A percentile compares a stretch with the other conserved stretches of the same genome.
These are phyloP conservation scores for Axinella damicornis DNA, from an alignment of 37 sponge, comb jelly and placozoan genomes.

Conservation along the genomic window DNA sequence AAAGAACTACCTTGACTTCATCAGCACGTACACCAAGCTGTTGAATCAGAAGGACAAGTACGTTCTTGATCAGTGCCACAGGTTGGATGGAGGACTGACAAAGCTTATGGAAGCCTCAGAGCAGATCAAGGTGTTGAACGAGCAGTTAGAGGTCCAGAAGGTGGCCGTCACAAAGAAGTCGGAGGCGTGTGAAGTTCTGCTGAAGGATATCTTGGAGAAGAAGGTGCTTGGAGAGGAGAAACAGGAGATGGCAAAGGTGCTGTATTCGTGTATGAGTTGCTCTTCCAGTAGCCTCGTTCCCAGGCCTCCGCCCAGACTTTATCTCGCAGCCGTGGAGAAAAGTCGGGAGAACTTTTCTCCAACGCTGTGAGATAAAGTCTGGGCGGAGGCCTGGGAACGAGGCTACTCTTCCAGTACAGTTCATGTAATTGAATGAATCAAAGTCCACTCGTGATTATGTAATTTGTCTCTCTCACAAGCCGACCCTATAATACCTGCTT, in stretches of 20 bases:
- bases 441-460: too few relatives aligned
- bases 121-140: constrained; percentile 91
- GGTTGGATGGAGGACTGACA: constrained; percentile 91
- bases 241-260: constrained; percentile 81
- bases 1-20: constrained; percentile 99
- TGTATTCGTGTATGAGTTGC: too few relatives aligned
- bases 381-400: too few relatives aligned
- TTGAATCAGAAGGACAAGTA: constrained; percentile 90
- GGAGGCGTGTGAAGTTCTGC: constrained; percentile 88
- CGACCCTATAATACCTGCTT: too few relatives aligned
- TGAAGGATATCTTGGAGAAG: constrained; percentile 87
- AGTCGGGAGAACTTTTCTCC: too few relatives aligned
- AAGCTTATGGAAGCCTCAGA: constrained; percentile 94
- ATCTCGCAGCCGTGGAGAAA: too few relatives aligned
- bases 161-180: constrained; percentile 95
- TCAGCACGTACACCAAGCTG: constrained; percentile 86
- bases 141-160: constrained; percentile 95
- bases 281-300: too few relatives aligned
- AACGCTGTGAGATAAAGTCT: too few relatives aligned
- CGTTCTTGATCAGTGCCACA: constrained; percentile 90
- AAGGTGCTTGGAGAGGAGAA: constrained; percentile 90
- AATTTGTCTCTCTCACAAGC: too few relatives aligned
- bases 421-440: too few relatives aligned
- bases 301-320: too few relatives aligned
- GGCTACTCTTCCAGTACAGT: too few relatives aligned